Conservation (phyloP, 2,113 vertebrate genomes). For the Callithrix jacchus region DNA sequence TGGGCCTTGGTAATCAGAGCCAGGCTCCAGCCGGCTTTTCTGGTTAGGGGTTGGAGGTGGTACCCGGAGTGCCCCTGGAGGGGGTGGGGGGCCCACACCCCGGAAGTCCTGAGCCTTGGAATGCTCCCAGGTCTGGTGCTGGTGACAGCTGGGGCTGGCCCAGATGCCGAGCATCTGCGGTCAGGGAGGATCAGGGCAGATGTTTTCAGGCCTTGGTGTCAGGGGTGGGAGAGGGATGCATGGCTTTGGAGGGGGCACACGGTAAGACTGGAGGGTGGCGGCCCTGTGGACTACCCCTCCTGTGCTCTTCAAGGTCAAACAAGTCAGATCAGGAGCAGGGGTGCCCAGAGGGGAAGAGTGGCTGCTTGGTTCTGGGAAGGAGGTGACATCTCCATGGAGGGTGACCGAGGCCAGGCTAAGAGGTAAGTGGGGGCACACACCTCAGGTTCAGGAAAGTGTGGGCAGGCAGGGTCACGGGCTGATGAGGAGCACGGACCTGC, state of each 20-base stretch:
- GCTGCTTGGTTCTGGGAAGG: not conserved
- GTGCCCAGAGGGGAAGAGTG: not conserved
- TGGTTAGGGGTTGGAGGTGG: slow-evolving; percentile 71
- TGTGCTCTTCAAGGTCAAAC: not conserved
- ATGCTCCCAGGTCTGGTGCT: not conserved
- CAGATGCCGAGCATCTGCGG: not conserved
- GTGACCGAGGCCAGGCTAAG: not conserved
- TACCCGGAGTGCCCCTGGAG: slow-evolving; percentile 58
- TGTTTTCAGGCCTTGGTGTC: not conserved
- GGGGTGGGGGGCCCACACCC: slow-evolving; percentile 41
- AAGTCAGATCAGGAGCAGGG: not conserved
- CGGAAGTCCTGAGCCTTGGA: slow-evolving; percentile 46
- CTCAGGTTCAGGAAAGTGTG: not conserved
- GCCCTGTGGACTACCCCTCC: not conserved
- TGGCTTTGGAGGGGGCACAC: not conserved
- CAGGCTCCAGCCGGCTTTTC: slow-evolving; percentile 75
- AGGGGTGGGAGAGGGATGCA: not conserved
- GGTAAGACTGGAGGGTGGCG: not conserved
- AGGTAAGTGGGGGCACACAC: not conserved
- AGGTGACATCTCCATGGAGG: not conserved
- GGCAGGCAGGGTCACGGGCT: not conserved
- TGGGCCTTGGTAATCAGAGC: slow-evolving; percentile 64
- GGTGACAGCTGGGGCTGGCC: not conserved
- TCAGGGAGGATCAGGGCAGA: not conserved
- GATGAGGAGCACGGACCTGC: not conserved